Percentiles rank a stretch among this genome's conserved stretches.
phyloP scores from a whole-genome alignment of 2,888 invertebrate species.

The Callosobruchus maculatus region DNA sequence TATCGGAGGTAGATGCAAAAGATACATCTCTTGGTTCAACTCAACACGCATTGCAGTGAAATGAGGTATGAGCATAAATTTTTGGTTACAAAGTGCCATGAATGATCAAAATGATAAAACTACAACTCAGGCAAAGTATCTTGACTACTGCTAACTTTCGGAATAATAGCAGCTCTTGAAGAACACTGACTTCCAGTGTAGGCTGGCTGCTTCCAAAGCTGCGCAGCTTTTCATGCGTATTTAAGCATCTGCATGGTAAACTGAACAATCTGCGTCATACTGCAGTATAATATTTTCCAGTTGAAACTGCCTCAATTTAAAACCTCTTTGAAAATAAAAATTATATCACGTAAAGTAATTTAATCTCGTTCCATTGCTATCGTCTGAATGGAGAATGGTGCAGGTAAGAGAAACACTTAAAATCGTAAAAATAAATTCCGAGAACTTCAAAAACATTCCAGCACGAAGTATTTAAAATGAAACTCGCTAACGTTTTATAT shows the following conservation, averaged over 20 bases:
- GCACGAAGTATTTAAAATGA: neutral
- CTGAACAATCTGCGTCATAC: neutral
- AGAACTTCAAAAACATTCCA: slow-evolving; percentile 23
- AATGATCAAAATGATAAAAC: too few relatives aligned
- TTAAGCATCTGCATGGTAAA: neutral
- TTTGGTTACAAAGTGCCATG: too few relatives aligned
- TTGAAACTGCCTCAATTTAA: neutral
- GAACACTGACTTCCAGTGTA: too few relatives aligned
- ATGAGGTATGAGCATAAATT: too few relatives aligned
- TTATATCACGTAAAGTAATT: neutral
- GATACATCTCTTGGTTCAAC: too few relatives aligned
- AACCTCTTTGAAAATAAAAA: neutral
- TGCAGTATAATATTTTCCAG: neutral
- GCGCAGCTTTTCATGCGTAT: too few relatives aligned
- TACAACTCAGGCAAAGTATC: too few relatives aligned
- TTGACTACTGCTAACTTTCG: too few relatives aligned
- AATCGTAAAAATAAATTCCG: slow-evolving; percentile 16
- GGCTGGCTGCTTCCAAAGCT: too few relatives aligned
- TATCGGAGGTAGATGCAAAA: too few relatives aligned
- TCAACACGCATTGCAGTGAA: too few relatives aligned
- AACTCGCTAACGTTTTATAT: neutral
- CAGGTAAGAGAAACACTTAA: neutral
- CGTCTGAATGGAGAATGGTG: neutral
- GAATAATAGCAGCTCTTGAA: too few relatives aligned
- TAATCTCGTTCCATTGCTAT: neutral